Base-by-base conservation (phyloP, 2,797 vertebrate species). In the Siniperca undulata region DNA sequence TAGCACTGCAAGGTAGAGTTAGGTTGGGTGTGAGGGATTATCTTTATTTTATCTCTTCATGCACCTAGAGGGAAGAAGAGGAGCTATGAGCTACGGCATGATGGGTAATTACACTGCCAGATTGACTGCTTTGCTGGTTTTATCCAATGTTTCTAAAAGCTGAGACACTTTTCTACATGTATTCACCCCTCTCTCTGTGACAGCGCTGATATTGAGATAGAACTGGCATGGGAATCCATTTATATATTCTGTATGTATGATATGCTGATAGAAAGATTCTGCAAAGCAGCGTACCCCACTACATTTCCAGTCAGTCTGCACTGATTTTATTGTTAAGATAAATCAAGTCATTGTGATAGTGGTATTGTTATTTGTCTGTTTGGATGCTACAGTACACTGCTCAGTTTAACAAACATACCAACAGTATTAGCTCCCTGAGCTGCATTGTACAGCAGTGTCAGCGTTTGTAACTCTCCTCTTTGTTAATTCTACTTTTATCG, bases 21-120 rank as follows among this genome's bases (percentile, higher is more conserved):
- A 24, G 46, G 65, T 40, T 53, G 27, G 65, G 56, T 74, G 78
- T 82, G 78, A 88, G 74, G 79, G 86, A 88, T 91, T 76, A 86
- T 82, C 83, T 90, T 68, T 82, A 80, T 87, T 88, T 86, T 78
- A 92, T 91, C 87, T 86, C 65, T 9, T 62, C 22, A 14, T 84
- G 52, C 68, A 83, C 82, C 79, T 75, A 62, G 80, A 74, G 74
- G 78, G 70, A 81, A 68, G 74, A 76, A 27, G 67, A 74, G 62
- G 70, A 70, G 78, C 10, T 80, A 53, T 72, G 53, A 81, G 78
- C 76, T 70, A 22, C 5, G 4, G 76, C 70, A 60, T 85, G 82
- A 87, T 81, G 84, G 66, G 77, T 92, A 91, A 92, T 91, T 86
- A 88, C 78, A 55, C 42, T 20, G 66, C 52, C 55, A 80, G 78